Percentiles rank a stretch among this genome's conserved stretches.
Conservation (phyloP, 2,113 vertebrate genomes). For the Ochotona princeps region DNA sequence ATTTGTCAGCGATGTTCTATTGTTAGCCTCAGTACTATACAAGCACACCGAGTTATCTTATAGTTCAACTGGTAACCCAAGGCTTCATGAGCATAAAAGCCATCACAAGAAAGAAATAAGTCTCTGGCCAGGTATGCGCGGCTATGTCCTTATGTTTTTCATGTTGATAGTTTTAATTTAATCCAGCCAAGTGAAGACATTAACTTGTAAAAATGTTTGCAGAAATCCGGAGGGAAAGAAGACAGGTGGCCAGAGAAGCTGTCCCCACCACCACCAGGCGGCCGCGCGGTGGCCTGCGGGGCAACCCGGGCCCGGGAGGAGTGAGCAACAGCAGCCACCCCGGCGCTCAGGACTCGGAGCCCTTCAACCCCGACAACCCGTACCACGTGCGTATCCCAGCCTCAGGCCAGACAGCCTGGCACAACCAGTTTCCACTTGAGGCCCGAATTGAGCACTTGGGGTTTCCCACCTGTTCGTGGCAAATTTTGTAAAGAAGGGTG, state of each 20-base stretch:
- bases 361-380: slow-evolving; percentile 94
- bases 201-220: slow-evolving; percentile 63
- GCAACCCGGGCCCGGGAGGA: slow-evolving; percentile 69
- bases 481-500: neutral
- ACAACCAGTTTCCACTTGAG: neutral
- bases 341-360: slow-evolving; percentile 79
- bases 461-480: neutral
- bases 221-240: slow-evolving; percentile 91
- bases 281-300: slow-evolving; percentile 69
- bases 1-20: neutral
- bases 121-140: neutral
- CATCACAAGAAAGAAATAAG: neutral
- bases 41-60: neutral
- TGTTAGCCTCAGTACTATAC: neutral
- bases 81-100: neutral
- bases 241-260: slow-evolving; percentile 86
- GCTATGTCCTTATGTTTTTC: neutral
- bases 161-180: neutral
- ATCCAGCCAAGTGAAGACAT: slow-evolving; percentile 34
- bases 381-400: slow-evolving; percentile 90
- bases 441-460: neutral
- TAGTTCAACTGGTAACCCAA: neutral
- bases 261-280: slow-evolving; percentile 84
- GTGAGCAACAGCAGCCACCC: slow-evolving; percentile 81
- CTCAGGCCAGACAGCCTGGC: no score